Evolutionary conservation across 1,140 invertebrate genomes (phyloP).

Genomic region (Heliconius himera): DNA sequence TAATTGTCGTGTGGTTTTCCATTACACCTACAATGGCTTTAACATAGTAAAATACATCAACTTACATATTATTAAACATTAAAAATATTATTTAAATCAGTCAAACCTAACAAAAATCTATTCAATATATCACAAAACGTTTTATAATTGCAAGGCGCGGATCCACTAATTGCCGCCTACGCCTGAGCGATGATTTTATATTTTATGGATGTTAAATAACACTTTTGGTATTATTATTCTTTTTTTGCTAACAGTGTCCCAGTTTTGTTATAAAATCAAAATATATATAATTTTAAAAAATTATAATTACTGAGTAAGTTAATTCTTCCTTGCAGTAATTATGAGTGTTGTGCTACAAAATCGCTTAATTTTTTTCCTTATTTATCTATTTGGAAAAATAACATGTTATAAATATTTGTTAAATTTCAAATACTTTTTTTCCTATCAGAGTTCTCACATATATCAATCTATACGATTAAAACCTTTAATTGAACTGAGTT

Average conservation of each 20-base stretch:
- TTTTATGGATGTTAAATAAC: conserved; percentile 14
- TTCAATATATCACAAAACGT: conserved; percentile 10
- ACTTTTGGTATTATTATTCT: neutral
- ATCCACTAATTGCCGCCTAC: conserved; percentile 11
- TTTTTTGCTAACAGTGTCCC: neutral
- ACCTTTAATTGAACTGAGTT: too few relatives aligned
- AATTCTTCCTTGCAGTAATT: too few relatives aligned
- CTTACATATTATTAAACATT: neutral
- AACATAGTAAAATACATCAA: too few relatives aligned
- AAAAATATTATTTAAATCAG: conserved; percentile 6
- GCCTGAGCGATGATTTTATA: neutral
- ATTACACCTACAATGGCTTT: too few relatives aligned
- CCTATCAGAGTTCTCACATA: too few relatives aligned
- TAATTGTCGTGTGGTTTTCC: too few relatives aligned
- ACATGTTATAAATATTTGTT: too few relatives aligned
- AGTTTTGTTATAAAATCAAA: neutral
- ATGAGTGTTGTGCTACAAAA: too few relatives aligned
- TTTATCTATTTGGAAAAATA: too few relatives aligned
- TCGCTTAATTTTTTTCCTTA: too few relatives aligned
- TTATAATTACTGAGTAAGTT: neutral
- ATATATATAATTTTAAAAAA: neutral
- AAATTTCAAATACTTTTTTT: too few relatives aligned
- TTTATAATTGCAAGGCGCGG: conserved; percentile 12
- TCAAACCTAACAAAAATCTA: neutral
- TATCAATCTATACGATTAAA: too few relatives aligned